These are phyloP conservation scores for Sciaenops ocellatus DNA, from an alignment of 2,797 vertebrate genomes.

Conservation along the genomic window DNA sequence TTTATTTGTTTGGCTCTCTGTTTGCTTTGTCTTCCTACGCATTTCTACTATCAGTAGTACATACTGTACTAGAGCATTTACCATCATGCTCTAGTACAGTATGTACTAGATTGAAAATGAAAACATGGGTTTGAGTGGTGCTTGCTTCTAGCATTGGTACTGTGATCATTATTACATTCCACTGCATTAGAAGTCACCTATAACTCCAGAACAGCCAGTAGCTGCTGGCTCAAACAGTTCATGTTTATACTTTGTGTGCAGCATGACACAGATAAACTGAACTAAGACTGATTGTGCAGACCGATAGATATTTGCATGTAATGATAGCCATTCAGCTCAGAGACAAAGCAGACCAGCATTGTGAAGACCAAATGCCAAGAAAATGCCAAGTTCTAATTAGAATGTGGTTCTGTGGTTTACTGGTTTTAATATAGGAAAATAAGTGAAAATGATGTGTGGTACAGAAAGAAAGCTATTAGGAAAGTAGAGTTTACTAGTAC, in stretches of 20 bases:
- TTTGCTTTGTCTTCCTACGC: not conserved
- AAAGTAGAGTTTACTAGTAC: not conserved
- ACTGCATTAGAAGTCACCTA: not conserved
- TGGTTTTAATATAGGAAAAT: constrained; percentile 9
- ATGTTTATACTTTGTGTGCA: not conserved
- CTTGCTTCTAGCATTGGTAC: too few species aligned
- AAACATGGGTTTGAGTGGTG: not conserved
- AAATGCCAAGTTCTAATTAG: constrained; percentile 22
- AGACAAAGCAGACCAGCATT: not conserved
- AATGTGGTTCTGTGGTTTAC: constrained; percentile 8
- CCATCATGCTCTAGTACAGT: not conserved
- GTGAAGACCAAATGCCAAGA: not conserved
- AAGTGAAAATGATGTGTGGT: constrained; percentile 13
- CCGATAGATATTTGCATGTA: not conserved
- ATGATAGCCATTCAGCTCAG: not conserved
- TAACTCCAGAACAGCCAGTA: not conserved
- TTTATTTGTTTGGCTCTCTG: not conserved
- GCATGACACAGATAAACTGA: not conserved
- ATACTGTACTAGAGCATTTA: too few species aligned
- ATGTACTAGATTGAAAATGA: not conserved
- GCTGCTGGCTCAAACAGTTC: not conserved
- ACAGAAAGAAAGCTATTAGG: not conserved
- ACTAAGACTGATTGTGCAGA: not conserved
- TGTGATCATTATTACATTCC: too few species aligned
- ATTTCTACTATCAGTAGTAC: not conserved